phyloP scores from a whole-genome alignment of 1,140 invertebrate species.

The Antheraea mylitta region DNA sequence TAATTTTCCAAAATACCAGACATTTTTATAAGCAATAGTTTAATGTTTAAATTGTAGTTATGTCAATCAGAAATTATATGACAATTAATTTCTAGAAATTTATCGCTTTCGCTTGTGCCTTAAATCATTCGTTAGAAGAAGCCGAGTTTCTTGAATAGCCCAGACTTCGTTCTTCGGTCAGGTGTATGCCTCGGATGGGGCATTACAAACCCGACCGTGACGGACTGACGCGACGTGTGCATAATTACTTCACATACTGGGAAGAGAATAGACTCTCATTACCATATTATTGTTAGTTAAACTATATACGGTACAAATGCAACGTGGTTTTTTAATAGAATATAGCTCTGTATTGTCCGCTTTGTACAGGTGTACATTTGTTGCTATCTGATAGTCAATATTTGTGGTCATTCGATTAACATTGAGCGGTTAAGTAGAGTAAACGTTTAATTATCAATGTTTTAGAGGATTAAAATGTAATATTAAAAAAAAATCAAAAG shows the following conservation, averaged over 20 bases:
- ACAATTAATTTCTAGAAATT: no score
- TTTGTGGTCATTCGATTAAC: no score
- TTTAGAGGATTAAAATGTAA: no score
- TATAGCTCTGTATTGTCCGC: not conserved
- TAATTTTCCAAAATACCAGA: no score
- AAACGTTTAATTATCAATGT: no score
- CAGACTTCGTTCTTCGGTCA: not conserved
- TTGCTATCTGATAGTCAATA: not conserved
- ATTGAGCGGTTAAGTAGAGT: no score
- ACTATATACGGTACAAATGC: not conserved
- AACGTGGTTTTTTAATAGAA: not conserved
- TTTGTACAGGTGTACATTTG: not conserved
- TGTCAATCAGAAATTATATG: no score
- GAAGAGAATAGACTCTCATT: constrained; percentile 13
- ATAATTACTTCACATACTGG: constrained; percentile 13
- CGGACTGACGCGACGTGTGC: not conserved
- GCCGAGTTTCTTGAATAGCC: constrained; percentile 3
- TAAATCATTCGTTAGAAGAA: not conserved
- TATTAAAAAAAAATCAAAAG: no score
- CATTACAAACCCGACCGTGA: constrained; percentile 6
- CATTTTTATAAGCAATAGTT: no score
- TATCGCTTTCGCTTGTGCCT: not conserved
- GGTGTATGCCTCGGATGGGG: constrained; percentile 5
- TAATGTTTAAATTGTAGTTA: no score
- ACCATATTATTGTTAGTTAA: constrained; percentile 5